Evolutionary conservation across 64 coral and sea anemone species (phyloP).

Genomic region (Trachythela sp.): DNA sequence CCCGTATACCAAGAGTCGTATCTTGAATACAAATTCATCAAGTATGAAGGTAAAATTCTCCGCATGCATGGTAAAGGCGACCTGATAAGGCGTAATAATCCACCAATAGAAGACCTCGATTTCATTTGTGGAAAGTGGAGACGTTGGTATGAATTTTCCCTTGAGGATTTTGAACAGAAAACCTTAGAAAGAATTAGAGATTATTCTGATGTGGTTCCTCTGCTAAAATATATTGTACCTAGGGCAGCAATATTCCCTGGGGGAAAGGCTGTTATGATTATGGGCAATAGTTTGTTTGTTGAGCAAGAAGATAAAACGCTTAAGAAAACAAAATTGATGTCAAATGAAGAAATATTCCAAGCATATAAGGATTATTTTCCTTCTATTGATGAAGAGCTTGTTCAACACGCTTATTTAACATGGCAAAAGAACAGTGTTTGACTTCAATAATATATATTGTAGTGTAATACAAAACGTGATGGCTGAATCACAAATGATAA

Average conservation of each 20-base stretch:
- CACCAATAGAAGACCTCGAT: neutral
- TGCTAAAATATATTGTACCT: neutral
- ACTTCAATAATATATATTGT: too few species aligned
- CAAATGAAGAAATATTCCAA: neutral
- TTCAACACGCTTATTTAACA: neutral
- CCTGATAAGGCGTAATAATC: too few species aligned
- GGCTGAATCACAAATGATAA: too few species aligned
- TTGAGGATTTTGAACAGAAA: neutral
- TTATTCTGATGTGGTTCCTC: too few species aligned
- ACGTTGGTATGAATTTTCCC: neutral
- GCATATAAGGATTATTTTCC: neutral
- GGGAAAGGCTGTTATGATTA: neutral
- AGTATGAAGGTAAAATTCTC: neutral
- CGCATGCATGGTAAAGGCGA: neutral
- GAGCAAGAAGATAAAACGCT: neutral
- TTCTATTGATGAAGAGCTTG: neutral
- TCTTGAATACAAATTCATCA: neutral
- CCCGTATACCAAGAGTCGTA: neutral
- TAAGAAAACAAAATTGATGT: neutral
- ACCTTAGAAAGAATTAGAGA: too few species aligned
- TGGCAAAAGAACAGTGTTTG: too few species aligned
- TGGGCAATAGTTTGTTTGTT: neutral
- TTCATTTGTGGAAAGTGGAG: neutral
- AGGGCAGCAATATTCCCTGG: neutral
- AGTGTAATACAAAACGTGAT: too few species aligned